phyloP scores from a whole-genome alignment of 2,113 vertebrate genomes.

The Cololabis saira region DNA sequence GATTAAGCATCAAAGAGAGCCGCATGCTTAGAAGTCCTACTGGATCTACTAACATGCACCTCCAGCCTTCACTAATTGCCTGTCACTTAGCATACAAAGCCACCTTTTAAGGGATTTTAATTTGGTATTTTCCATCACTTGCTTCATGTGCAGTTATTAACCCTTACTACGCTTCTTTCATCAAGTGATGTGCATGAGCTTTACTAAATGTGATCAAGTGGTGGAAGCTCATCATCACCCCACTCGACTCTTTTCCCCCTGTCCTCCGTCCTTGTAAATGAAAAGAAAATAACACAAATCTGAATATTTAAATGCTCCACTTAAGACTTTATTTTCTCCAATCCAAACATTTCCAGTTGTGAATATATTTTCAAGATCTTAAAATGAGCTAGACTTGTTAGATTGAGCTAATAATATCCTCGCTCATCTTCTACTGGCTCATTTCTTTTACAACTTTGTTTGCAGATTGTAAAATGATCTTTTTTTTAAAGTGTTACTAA shows the following conservation, averaged over 20 bases:
- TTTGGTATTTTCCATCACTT: slow-evolving; percentile 37
- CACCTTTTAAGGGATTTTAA: slow-evolving; percentile 49
- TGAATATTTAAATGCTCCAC: not conserved
- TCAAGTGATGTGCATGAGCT: slow-evolving; percentile 11
- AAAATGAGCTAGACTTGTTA: no score
- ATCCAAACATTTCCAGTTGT: not conserved
- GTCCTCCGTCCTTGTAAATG: slow-evolving; percentile 4
- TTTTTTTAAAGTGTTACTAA: not conserved
- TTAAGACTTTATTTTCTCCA: not conserved
- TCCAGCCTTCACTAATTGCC: slow-evolving; percentile 64
- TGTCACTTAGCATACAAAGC: slow-evolving; percentile 54
- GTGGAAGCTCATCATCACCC: slow-evolving; percentile 15
- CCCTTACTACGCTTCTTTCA: slow-evolving; percentile 1
- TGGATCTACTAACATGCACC: slow-evolving; percentile 57
- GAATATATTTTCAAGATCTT: not conserved
- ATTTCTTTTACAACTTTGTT: not conserved
- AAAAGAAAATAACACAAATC: not conserved
- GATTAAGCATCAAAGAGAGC: slow-evolving; percentile 71
- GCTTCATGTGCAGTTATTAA: slow-evolving; percentile 22
- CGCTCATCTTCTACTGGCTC: not conserved
- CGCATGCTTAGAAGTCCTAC: slow-evolving; percentile 47
- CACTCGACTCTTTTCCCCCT: not conserved
- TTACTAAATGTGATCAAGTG: slow-evolving; percentile 41
- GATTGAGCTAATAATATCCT: no score
- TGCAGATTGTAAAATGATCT: no score